These are phyloP conservation scores for Pomacea maculata DNA, from an alignment of 1,140 invertebrate species.

Conservation along the genomic window DNA sequence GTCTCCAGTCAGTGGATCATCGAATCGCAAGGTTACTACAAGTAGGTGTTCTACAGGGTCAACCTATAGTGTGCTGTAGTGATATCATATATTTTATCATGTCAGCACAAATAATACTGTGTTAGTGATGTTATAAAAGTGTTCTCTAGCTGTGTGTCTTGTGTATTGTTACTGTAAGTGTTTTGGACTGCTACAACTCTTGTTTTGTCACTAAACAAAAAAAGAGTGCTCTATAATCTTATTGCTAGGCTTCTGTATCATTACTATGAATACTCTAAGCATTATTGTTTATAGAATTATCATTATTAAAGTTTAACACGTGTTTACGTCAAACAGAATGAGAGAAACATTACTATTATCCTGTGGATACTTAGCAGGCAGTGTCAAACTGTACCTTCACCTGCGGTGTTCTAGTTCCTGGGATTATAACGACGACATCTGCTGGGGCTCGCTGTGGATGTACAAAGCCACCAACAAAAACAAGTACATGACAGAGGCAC, in stretches of 20 bases:
- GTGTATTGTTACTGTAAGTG: constrained; percentile 38
- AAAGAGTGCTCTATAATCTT: no score
- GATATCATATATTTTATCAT: background rate
- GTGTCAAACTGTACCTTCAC: no score
- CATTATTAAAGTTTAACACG: no score
- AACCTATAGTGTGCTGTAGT: background rate
- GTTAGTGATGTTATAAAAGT: background rate
- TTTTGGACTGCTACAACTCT: constrained; percentile 40
- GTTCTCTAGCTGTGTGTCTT: background rate
- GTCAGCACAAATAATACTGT: background rate
- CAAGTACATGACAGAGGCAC: constrained; percentile 70
- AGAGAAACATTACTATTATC: no score
- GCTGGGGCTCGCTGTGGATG: constrained; percentile 73
- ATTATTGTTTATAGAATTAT: no score
- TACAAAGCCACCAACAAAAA: constrained; percentile 71
- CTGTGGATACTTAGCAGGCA: no score
- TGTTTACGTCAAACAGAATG: no score
- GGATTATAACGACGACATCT: constrained; percentile 72
- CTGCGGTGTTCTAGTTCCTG: constrained; percentile 14
- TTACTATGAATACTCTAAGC: no score
- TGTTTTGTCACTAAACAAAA: background rate
- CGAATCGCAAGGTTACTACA: constrained; percentile 40
- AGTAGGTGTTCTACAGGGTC: constrained; percentile 16
- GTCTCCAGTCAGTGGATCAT: constrained; percentile 63
- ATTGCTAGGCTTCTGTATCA: no score